phyloP scores from a whole-genome alignment of 2,113 vertebrate species.

The Cheilinus undulatus region DNA sequence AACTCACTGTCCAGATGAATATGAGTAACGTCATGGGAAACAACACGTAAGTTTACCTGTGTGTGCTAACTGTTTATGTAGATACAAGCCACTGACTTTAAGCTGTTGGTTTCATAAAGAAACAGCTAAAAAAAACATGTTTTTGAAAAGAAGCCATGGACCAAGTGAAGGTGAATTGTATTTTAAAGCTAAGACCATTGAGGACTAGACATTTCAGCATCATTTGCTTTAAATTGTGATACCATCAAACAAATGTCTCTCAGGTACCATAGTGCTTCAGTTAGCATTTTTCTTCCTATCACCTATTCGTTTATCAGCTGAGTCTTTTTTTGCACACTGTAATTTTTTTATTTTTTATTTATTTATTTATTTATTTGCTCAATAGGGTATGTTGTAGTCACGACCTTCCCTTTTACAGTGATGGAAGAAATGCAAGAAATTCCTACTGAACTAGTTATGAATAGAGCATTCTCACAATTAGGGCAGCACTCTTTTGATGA shows the following conservation, averaged over 20 bases:
- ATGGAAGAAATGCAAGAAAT: slow-evolving; percentile 21
- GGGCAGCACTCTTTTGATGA: slow-evolving; percentile 41
- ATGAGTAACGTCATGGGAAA: slow-evolving; percentile 99
- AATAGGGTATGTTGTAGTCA: not conserved
- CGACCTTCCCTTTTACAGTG: slow-evolving; percentile 4
- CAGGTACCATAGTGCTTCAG: not conserved
- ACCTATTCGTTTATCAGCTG: not conserved
- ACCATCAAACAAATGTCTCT: not conserved
- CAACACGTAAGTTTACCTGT: slow-evolving; percentile 90
- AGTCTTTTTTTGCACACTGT: not conserved
- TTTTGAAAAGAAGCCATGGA: not conserved
- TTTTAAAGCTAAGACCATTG: not conserved
- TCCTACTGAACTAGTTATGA: slow-evolving; percentile 33
- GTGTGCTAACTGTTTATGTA: not conserved
- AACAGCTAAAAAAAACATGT: no score
- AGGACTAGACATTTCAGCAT: not conserved
- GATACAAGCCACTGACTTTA: no score
- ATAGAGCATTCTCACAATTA: not conserved
- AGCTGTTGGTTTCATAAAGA: no score
- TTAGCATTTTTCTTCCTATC: not conserved
- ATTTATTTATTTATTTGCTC: no score
- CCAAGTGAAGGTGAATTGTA: no score
- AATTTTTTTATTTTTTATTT: not conserved
- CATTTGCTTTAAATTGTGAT: not conserved
- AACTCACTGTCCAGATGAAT: slow-evolving; percentile 98